Evolutionary conservation across 30 jellyfish, hydroid and myxozoan genomes (phyloP).

Genomic region (Pelagia noctiluca): DNA sequence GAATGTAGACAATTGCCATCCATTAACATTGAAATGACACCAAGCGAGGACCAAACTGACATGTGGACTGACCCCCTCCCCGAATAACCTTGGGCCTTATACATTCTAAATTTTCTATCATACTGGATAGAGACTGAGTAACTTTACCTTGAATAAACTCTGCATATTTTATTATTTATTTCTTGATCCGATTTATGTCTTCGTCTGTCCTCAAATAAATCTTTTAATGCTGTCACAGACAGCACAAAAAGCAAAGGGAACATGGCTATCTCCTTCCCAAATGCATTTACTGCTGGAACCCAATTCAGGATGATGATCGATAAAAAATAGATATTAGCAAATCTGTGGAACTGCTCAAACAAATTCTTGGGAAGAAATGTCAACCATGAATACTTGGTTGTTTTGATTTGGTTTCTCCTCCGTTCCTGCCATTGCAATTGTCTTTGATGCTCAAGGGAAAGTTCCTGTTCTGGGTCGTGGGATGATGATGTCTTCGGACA

Average conservation of each 20-base stretch:
- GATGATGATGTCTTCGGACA: slow-evolving; percentile 46
- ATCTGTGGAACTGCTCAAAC: slow-evolving; percentile 96
- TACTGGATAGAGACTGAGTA: too few relatives aligned
- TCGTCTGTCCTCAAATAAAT: slow-evolving; percentile 90
- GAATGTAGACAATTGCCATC: too few relatives aligned
- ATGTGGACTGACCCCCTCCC: too few relatives aligned
- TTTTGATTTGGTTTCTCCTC: slow-evolving; percentile 72
- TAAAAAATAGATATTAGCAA: slow-evolving; percentile 89
- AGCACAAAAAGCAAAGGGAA: slow-evolving; percentile 90
- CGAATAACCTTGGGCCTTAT: too few relatives aligned
- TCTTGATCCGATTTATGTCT: slow-evolving; percentile 84
- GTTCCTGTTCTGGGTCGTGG: neutral
- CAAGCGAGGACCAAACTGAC: too few relatives aligned
- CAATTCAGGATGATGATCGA: slow-evolving; percentile 86
- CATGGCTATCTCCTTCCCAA: slow-evolving; percentile 99
- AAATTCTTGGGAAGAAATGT: slow-evolving; percentile 91
- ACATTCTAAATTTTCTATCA: too few relatives aligned
- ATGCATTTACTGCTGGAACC: slow-evolving; percentile 96
- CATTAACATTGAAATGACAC: too few relatives aligned
- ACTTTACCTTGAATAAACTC: slow-evolving; percentile 83
- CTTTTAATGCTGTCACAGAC: slow-evolving; percentile 97
- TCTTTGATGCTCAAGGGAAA: slow-evolving; percentile 19
- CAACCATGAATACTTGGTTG: slow-evolving; percentile 90
- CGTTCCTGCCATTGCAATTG: slow-evolving; percentile 43
- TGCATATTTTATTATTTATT: slow-evolving; percentile 70